These are phyloP conservation scores for Patella ulyssiponensis DNA, from an alignment of 2,888 invertebrate genomes.

Conservation along the genomic window DNA sequence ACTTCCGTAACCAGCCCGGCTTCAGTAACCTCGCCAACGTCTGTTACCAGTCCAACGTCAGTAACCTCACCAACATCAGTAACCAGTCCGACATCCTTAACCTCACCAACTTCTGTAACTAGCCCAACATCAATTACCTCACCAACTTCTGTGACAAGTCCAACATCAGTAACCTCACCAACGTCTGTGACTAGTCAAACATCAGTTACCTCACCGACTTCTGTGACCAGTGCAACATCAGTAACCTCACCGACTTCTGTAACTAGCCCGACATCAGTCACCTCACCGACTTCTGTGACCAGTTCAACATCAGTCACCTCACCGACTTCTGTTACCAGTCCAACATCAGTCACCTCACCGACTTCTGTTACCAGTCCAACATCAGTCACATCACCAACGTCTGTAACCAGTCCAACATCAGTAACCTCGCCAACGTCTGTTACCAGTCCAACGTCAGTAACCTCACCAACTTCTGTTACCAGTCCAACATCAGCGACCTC, in stretches of 20 bases:
- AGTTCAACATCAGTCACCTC: background rate
- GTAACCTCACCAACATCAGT: background rate
- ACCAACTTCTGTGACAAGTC: background rate
- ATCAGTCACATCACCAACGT: no score
- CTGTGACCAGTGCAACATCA: background rate
- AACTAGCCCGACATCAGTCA: background rate
- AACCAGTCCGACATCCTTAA: background rate
- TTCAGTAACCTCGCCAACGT: background rate
- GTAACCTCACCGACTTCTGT: background rate
- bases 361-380: no score
- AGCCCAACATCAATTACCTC: background rate
- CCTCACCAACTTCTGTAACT: background rate
- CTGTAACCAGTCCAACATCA: no score
- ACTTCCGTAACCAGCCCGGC: background rate
- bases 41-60: background rate
- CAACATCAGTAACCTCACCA: background rate
- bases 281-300: background rate
- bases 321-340: background rate
- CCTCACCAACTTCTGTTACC: no score
- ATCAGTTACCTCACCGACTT: background rate
- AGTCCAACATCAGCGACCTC: no score
- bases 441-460: no score
- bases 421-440: no score
- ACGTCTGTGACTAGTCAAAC: background rate
- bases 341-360: no score